Evolutionary conservation across 2,113 vertebrate genomes (phyloP), one percentile per base, ranked within the genome.

Genomic region (Piprites chloris): DNA sequence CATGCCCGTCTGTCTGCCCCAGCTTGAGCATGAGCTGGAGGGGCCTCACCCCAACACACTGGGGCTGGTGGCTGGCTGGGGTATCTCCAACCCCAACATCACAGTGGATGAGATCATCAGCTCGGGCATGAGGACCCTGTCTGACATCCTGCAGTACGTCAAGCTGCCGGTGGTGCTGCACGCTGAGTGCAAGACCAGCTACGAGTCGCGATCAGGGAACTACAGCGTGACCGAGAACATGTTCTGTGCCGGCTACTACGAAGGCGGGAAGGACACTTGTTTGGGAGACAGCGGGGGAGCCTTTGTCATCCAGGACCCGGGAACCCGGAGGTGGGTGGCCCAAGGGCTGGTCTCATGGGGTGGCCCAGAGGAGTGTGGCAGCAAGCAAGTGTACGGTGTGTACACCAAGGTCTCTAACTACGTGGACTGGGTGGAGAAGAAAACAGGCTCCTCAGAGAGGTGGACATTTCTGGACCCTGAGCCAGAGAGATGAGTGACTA

Each of bases 271-370:
- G 30, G 99, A 99, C 97, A 99, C 99, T 1, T 99, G 99, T 94
- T 83, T 99, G 50, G 99, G 99, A 42, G 99, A 99, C 94, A 99
- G 99, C 0, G 99, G 99, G 1, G 99, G 99, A 47, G 99, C 99
- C 1, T 99, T 99, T 1, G 97, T 99, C 67, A 98, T 98, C 79
- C 97, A 99, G 88, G 98, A 99, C 32, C 89, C 97, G 0, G 85
- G 55, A 68, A 98, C 95, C 6, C 97, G 87, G 42, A 96, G 97
- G 58, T 99, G 99, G 99, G 98, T 98, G 62, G 99, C 98, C 84
- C 98, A 99, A 69, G 99, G 99, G 26, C 91, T 99, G 83, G 99
- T 99, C 87, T 99, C 99, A 0, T 99, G 99, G 99, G 99, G 98
- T 0, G 99, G 99, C 2, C 99, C 99, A 0, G 99, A 99, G 96